A percentile compares a stretch with the other conserved stretches of the same genome.
phyloP scores from a whole-genome alignment of 2,113 vertebrate species.

The Suncus etruscus region DNA sequence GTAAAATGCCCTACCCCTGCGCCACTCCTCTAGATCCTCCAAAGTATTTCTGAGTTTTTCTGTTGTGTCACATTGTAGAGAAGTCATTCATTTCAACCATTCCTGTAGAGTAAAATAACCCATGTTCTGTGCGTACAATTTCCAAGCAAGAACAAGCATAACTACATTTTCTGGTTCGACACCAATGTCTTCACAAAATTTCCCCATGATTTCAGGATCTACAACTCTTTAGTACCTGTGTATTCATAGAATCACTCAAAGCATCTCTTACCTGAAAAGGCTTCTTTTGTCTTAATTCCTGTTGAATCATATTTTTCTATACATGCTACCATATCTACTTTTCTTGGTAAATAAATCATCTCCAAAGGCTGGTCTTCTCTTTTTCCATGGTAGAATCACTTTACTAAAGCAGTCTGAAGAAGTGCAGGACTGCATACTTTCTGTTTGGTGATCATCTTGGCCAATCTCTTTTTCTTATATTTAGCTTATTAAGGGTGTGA shows the following conservation, averaged over 20 bases:
- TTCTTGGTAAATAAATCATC: conserved; percentile 99
- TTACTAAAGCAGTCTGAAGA: conserved; percentile 95
- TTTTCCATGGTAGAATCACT: conserved; percentile 99
- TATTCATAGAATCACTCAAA: conserved; percentile 99
- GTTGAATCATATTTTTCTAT: conserved; percentile 96
- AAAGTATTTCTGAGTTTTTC: conserved; percentile 97
- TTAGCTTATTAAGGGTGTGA: too few species aligned
- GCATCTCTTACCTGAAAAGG: conserved; percentile 97
- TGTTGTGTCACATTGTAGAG: conserved; percentile 97
- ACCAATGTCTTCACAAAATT: too few species aligned
- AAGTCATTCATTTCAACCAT: conserved; percentile 99
- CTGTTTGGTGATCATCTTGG: conserved; percentile 69
- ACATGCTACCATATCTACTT: conserved; percentile 98
- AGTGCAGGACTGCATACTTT: conserved; percentile 91
- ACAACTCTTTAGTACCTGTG: conserved; percentile 88
- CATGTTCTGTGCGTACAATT: conserved; percentile 99
- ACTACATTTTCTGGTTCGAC: conserved; percentile 87
- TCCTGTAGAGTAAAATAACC: conserved; percentile 99
- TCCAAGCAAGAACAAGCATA: conserved; percentile 99
- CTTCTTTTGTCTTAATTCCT: conserved; percentile 95
- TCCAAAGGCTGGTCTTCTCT: conserved; percentile 98
- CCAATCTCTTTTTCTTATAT: too few species aligned
- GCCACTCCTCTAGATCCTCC: conserved; percentile 79
- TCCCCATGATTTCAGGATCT: too few species aligned
- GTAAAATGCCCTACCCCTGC: too few species aligned